Percentiles rank a stretch among this genome's conserved stretches.
Conservation (phyloP, 2,113 vertebrate species). For the Platichthys flesus region DNA sequence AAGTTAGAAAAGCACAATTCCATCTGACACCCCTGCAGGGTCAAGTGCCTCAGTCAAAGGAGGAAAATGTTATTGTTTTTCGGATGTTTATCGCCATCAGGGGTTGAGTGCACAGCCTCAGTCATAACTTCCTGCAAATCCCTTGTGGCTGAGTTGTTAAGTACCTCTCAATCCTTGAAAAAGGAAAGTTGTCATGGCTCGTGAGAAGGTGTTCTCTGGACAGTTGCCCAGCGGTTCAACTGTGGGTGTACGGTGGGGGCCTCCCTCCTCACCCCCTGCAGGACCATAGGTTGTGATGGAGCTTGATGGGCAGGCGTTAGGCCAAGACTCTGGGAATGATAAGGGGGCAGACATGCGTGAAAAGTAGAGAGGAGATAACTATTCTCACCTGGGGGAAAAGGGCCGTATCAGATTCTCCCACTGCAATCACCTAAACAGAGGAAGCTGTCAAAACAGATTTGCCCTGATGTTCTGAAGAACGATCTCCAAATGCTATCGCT, state of each 20-base stretch:
- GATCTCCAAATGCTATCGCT: conserved; percentile 58
- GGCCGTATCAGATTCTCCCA: conserved; percentile 73
- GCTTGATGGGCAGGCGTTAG: conserved; percentile 36
- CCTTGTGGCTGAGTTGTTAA: conserved; percentile 14
- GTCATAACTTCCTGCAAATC: conserved; percentile 67
- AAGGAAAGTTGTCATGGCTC: conserved; percentile 34
- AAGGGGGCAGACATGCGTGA: conserved; percentile 80
- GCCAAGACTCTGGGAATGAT: conserved; percentile 47
- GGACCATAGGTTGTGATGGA: conserved; percentile 29
- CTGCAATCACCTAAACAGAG: conserved; percentile 67
- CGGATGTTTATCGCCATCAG: conserved; percentile 59
- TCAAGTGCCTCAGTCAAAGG: conserved; percentile 30
- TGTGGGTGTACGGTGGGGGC: neutral
- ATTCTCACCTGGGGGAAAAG: conserved; percentile 69
- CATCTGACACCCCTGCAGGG: conserved; percentile 45
- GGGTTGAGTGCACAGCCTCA: conserved; percentile 54
- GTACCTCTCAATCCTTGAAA: conserved; percentile 6
- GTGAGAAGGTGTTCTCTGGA: conserved; percentile 23
- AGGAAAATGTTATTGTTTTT: conserved; percentile 64
- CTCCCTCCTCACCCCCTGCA: neutral
- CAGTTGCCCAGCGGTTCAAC: neutral
- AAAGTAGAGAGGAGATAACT: conserved; percentile 71
- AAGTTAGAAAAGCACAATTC: conserved; percentile 46
- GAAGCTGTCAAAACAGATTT: conserved; percentile 74
- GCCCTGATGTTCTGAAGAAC: conserved; percentile 52